Base-by-base conservation (phyloP, 2,888 invertebrate species). In the Serripes groenlandicus region DNA sequence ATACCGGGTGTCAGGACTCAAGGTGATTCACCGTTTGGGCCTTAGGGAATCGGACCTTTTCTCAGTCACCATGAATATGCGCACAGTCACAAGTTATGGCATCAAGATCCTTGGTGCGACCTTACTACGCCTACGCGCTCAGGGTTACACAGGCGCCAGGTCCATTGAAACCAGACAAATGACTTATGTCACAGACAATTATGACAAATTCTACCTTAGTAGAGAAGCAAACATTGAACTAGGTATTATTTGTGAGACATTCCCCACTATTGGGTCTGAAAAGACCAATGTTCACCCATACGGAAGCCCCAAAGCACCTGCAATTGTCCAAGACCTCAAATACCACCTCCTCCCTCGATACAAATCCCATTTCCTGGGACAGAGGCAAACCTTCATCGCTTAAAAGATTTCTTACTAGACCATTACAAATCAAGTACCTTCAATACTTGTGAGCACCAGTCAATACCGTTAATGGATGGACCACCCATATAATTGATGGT, bases 81-180 rank as follows among this genome's bases (percentile, higher is more conserved):
- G 85, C 56, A 87, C 88, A 1, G 91, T 90, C 3, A 89, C 86
- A 66, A 85, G 84, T 64, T 62, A 76, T 35, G 83, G 88, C 15
- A 91, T 91, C 35, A 75, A 56, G 9, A 91, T 91, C 60, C 75
- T 90, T 64, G 90, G 92, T 11, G 91, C 91, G 7, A 56, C 78
- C 4, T 35, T 88, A 18, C 81, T 89, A 5, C 81, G 88, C 0
- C 60, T 92, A 11, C 79, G 84, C 28, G 87, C 86, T 5, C 70
- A 26, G 26, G 78, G 18, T 75, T 76, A 60, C 11, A 15, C 52
- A 34, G 26, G 81, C 4, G 88, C 88, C 60, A n/a, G n/a, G n/a
- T n/a, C n/a, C n/a, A n/a, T n/a, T n/a, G n/a, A n/a, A n/a, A 91
- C 89, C 0, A 64, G 83, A 32, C 89, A 91, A 72, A 86, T 90